phyloP scores from a whole-genome alignment of 2,797 vertebrate species.

The Chiropotes sagulatus region DNA sequence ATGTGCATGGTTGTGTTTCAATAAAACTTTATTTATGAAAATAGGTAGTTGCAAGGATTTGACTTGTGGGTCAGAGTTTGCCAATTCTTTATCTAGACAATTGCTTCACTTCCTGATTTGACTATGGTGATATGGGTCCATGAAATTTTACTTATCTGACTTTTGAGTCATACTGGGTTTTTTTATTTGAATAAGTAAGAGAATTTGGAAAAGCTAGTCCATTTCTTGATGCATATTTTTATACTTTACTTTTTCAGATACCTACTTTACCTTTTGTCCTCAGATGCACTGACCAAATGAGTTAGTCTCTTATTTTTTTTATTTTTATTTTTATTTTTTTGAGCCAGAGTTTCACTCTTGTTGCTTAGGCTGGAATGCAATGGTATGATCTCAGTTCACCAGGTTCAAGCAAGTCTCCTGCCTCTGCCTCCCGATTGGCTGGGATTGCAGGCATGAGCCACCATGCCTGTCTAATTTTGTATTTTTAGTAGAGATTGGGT shows the following conservation, averaged over 20 bases:
- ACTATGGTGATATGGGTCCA: background rate
- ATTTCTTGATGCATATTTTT: background rate
- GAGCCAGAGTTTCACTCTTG: background rate
- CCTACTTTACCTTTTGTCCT: background rate
- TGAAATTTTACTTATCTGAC: background rate
- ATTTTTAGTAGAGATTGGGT: background rate
- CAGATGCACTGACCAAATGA: background rate
- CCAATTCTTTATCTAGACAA: background rate
- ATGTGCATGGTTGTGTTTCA: background rate
- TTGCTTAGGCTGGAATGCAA: background rate
- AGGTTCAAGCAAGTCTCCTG: background rate
- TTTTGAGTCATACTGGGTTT: conserved; percentile 33
- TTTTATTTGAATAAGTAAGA: conserved; percentile 11
- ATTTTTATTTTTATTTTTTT: background rate
- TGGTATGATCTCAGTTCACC: background rate
- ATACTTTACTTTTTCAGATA: conserved; percentile 5
- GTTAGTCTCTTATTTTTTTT: background rate
- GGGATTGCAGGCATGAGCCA: background rate
- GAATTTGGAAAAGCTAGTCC: background rate
- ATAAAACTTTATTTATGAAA: conserved; percentile 21
- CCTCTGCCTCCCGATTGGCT: background rate
- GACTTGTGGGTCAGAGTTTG: background rate
- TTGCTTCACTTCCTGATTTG: conserved; percentile 8
- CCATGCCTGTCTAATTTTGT: background rate
- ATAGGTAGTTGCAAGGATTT: background rate